Conservation (phyloP, 1,140 invertebrate genomes). For the Sitodiplosis mosellana region DNA sequence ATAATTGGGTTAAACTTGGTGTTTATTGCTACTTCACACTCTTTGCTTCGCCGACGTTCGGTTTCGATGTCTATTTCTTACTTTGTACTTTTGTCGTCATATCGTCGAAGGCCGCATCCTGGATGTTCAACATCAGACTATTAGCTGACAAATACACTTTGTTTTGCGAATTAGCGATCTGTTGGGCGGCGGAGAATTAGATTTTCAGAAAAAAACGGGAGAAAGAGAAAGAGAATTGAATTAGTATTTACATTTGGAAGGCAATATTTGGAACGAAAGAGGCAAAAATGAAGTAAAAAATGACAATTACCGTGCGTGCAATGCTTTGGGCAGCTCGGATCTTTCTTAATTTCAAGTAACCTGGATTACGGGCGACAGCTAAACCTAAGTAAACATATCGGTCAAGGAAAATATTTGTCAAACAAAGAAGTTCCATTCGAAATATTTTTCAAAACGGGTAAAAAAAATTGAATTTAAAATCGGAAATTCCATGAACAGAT, state of each 20-base stretch:
- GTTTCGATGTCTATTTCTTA: slow-evolving; percentile 36
- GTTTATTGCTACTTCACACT: too few species aligned
- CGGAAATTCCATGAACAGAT: too few species aligned
- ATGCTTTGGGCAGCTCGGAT: slow-evolving; percentile 95
- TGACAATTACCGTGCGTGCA: slow-evolving; percentile 68
- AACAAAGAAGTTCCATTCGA: slow-evolving; percentile 1
- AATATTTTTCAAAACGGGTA: not conserved
- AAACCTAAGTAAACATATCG: slow-evolving; percentile 67
- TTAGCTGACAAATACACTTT: slow-evolving; percentile 83
- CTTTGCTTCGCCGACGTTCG: too few species aligned
- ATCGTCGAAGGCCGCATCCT: slow-evolving; percentile 83
- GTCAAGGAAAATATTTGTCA: slow-evolving; percentile 41
- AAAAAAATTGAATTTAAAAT: too few species aligned
- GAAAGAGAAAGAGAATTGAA: too few species aligned
- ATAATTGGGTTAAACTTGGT: too few species aligned
- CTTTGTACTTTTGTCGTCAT: slow-evolving; percentile 65
- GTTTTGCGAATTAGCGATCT: slow-evolving; percentile 90
- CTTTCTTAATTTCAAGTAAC: slow-evolving; percentile 94
- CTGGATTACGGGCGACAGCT: slow-evolving; percentile 86
- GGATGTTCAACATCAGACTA: slow-evolving; percentile 92
- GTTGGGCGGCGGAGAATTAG: slow-evolving; percentile 15
- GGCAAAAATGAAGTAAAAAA: slow-evolving; percentile 4
- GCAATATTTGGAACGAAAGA: not conserved
- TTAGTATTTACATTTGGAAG: too few species aligned
- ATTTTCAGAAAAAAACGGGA: not conserved